Percentiles rank a stretch among this genome's conserved stretches.
Conservation (phyloP, 1,140 invertebrate genomes). For the Pteromalus puparum region DNA sequence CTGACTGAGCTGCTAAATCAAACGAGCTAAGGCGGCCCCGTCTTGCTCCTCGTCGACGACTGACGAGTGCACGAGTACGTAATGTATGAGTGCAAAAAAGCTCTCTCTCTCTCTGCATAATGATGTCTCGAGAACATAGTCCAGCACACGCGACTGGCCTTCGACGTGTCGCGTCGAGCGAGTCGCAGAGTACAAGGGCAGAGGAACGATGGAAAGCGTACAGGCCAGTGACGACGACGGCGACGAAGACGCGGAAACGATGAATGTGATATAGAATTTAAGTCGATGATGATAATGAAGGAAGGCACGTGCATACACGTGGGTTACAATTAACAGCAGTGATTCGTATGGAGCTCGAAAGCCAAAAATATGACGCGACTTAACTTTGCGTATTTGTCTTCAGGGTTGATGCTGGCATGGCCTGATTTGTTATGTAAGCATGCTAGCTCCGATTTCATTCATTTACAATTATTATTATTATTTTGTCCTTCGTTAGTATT, state of each 20-base stretch:
- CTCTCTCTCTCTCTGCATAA: not conserved
- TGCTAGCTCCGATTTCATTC: not conserved
- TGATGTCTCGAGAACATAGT: not conserved
- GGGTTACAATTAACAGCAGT: not conserved
- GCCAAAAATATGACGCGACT: not conserved
- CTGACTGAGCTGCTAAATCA: constrained; percentile 6
- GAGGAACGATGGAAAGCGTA: not conserved
- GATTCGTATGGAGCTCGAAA: not conserved
- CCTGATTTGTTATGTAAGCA: not conserved
- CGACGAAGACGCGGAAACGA: not conserved
- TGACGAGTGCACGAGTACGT: not conserved
- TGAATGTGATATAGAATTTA: constrained; percentile 46
- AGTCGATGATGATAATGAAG: not conserved
- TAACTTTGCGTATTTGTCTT: not conserved
- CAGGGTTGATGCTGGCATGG: constrained; percentile 14
- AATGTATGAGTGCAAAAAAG: not conserved
- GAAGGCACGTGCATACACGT: not conserved
- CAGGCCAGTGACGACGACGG: not conserved
- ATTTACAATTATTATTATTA: not conserved
- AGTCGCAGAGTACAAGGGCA: no score
- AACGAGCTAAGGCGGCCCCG: not conserved
- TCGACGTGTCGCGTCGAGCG: no score
- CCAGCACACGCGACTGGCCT: no score
- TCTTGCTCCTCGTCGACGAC: not conserved
- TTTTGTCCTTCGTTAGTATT: constrained; percentile 25